Base-by-base conservation (phyloP, 2,797 vertebrate genomes). In the Gymnocypris eckloni region DNA sequence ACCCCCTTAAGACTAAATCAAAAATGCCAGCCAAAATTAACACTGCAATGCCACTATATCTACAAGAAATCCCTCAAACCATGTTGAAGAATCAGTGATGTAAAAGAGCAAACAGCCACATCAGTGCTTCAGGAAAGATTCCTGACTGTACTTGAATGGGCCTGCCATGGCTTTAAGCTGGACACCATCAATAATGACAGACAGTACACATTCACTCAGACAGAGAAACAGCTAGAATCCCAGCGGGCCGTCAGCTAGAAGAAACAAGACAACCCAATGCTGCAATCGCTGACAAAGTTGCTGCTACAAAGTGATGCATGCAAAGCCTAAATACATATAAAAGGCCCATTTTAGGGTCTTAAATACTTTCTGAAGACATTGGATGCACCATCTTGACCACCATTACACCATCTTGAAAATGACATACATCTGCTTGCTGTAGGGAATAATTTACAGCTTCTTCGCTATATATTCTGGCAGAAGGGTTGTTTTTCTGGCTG, bases 121-220 rank as follows among this genome's bases (percentile, higher is more conserved):
- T 25, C 28, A 75, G 48, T 15, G 56, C 20, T 18, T 61, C 56
- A 8, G 43, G 70, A 75, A 45, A 39, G 56, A 39, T 50, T 48
- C 59, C 56, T 64, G 56, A 83, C 59, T 64, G 28, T 54, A 75
- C 41, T n/a, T 37, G 41, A 64, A 48, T 64, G 25, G 56, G 45
- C 54, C 15, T 48, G 54, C 25, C 81, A 61, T 15, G 13, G 41
- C 11, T 83, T 83, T 43, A 83, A 73, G 25, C 43, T 75, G 81
- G 39, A 48, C 28, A 83, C 45, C 70, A 73, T 82, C 45, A 84
- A 84, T 77, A 77, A 84, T 67, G 82, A 28, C 72, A 66, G 71
- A 83, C 54, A 59, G 39, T 83, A 10, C 48, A 64, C 82, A 67
- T 66, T 77, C 61, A 41, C 20, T 67, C 59, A 67, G 33, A 77